Evolutionary conservation across 2,797 vertebrate species (phyloP), one percentile per base, ranked within the genome.

Genomic region (Squalus acanthias): DNA sequence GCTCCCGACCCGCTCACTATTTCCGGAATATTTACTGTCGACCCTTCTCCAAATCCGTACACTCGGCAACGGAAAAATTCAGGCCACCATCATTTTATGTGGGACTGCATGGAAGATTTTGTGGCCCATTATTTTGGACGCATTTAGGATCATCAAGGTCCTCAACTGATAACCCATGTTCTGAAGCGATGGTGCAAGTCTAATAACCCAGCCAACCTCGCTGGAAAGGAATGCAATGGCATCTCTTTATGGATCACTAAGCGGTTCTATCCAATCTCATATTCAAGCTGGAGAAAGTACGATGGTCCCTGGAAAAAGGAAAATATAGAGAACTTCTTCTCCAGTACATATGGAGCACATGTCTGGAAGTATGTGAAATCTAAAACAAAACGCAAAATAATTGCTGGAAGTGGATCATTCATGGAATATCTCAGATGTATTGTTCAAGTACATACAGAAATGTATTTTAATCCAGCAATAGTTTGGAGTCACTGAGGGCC

Each of bases 311-410:
- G 98, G 98, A 82, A 82, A 82, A 82, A 82, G 10, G n/a, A 82
- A 29, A 96, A 97, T 53, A 89, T 95, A 74, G 97, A 96, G 7
- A 98, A 97, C 0, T 97, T 0, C 24, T 98, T 98, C 97, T 98
- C 97, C 24, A 1, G 97, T 26, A 98, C 98, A 63, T 98, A 98
- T 0, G 98, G 97, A 0, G 97, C 98, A 96, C 98, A 98, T 94
- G 96, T 98, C 76, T 98, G 98, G 98, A 98, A 98, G 96, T 97
- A 97, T 96, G 98, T 98, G 98, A 98, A 98, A 96, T 24, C 24
- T 17, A 97, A 39, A 0, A 46, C 97, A 82, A 95, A 94, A 76
- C 97, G 93, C 93, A 74, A 74, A 0, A 97, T 98, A 96, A 96
- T 97, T 0, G 96, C 97, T 0, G 98, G 98, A 85, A 98, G 98